A percentile compares a stretch with the other conserved stretches of the same genome.
phyloP scores from a whole-genome alignment of 2,797 vertebrate species.

The Cryptoprocta ferox region DNA sequence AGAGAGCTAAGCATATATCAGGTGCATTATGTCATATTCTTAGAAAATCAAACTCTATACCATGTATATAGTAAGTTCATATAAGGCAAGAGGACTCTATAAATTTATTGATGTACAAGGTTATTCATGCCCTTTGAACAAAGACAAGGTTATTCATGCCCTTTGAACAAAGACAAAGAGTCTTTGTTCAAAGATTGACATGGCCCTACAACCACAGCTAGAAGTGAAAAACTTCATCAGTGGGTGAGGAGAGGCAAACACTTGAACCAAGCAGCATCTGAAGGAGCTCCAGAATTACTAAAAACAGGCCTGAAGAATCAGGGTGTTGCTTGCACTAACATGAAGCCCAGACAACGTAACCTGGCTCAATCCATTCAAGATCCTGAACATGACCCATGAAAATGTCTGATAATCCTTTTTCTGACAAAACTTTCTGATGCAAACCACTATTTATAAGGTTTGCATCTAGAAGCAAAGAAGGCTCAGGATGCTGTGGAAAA shows the following conservation, averaged over 20 bases:
- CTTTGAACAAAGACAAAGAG: too few relatives aligned
- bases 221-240: not conserved
- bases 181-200: not conserved
- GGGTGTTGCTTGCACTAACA: not conserved
- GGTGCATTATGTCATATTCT: not conserved
- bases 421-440: not conserved
- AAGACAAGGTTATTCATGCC: too few relatives aligned
- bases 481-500: not conserved
- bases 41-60: not conserved
- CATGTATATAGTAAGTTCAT: not conserved
- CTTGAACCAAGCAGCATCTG: not conserved
- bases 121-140: too few relatives aligned
- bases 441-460: not conserved
- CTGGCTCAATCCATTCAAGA: not conserved
- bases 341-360: not conserved
- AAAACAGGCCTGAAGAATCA: not conserved
- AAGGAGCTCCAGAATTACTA: not conserved
- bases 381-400: not conserved
- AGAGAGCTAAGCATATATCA: not conserved
- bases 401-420: not conserved
- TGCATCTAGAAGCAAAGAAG: conserved; percentile 16
- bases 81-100: not conserved
- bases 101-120: not conserved
- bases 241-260: not conserved
- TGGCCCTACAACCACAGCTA: not conserved